Base-by-base conservation (phyloP, 2,888 invertebrate genomes). In the Sarcophaga variegata region DNA sequence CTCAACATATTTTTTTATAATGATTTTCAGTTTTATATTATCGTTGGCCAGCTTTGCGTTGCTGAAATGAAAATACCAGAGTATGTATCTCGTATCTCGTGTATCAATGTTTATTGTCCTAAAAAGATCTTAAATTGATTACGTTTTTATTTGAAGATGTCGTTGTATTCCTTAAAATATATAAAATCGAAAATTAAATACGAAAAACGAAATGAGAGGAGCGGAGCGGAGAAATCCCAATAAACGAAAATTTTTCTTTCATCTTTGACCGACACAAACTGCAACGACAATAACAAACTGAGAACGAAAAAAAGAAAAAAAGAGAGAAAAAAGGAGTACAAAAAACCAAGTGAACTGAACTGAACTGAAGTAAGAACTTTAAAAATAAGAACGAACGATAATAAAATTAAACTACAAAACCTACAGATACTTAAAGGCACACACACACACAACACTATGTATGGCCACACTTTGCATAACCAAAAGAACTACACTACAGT, bases 121-220 rank as follows among this genome's bases (percentile, higher is more conserved):
- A 84, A 84, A 87, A 87, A 87, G 87, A 87, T 87, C 79, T 87
- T 84, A 87, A 87, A 87, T 87, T 84, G 87, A 87, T 87, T 87
- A 84, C 84, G 81, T 84, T 84, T 83, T 81, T 86, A 83, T 79
- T 87, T 69, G 76, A 84, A 80, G 79, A 87, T 87, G 84, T 84
- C 87, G 75, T 82, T 79, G 66, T 78, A 62, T 75, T 81, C 67
- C 64, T 86, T 47, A 75, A 71, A 78, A 67, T 74, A 67, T 63
- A 75, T 75, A 70, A 79, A 79, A 75, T 66, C 37, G 27, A 20
- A 62, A 66, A 72, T 54, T 37, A 69, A 69, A 59, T 37, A 37
- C 37, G 37, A 37, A 37, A 37, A 37, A 37, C 37, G 8, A 37
- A 37, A 37, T 37, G 6, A 37, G 8, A 8, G 2, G 37, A 37